phyloP scores from a whole-genome alignment of 2,888 invertebrate genomes.

The Lithosia quadra region DNA sequence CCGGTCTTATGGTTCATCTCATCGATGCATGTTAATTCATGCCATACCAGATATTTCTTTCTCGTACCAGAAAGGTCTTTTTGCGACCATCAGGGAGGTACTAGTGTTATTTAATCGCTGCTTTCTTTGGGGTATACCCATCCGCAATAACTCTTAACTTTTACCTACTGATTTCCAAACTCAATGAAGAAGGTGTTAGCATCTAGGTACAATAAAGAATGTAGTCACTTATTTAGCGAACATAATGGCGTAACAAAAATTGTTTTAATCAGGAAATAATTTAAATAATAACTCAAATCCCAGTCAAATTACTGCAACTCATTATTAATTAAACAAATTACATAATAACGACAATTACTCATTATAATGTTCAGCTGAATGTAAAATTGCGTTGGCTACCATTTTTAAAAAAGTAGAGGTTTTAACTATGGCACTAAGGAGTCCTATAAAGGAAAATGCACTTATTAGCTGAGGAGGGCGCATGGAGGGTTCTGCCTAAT shows the following conservation, averaged over 20 bases:
- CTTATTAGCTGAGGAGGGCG: constrained; percentile 84
- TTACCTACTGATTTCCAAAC: no score
- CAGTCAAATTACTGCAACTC: constrained; percentile 30
- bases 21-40: no score
- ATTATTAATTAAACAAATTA: constrained; percentile 66
- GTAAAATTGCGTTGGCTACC: constrained; percentile 57
- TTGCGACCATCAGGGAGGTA: no score
- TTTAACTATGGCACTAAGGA: constrained; percentile 82
- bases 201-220: no score
- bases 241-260: neutral
- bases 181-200: no score
- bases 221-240: neutral
- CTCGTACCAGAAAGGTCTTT: no score
- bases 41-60: no score
- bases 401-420: constrained; percentile 70
- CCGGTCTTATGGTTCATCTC: no score
- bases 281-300: constrained; percentile 16
- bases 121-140: no score
- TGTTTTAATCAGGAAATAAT: neutral
- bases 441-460: constrained; percentile 84
- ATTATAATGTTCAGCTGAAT: constrained; percentile 62
- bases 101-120: no score
- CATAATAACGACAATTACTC: constrained; percentile 74
- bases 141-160: no score
- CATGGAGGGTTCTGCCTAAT: constrained; percentile 81